Percentiles rank a stretch among this genome's conserved stretches.
Evolutionary conservation across 1,140 invertebrate genomes (phyloP).

Genomic region (Caenorhabditis remanei): DNA sequence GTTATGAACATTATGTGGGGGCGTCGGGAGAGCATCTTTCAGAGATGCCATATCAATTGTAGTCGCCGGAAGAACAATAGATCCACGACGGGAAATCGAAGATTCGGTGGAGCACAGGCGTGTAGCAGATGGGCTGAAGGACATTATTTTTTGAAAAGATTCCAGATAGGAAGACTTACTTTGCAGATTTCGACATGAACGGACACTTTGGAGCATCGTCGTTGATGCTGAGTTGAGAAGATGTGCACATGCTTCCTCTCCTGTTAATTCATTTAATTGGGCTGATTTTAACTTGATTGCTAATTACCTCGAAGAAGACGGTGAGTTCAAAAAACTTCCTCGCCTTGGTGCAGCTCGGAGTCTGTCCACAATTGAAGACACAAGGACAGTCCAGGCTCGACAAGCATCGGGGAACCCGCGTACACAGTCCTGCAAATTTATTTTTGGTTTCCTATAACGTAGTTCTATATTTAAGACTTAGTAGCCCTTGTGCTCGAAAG

Average conservation of each 20-base stretch:
- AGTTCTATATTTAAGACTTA: too few species aligned
- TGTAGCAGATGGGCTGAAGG: neutral
- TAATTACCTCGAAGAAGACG: constrained; percentile 14
- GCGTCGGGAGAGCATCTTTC: constrained; percentile 43
- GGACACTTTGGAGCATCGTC: constrained; percentile 27
- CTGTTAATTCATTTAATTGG: neutral
- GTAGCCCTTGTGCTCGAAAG: neutral
- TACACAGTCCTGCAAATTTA: constrained; percentile 69
- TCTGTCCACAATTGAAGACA: constrained; percentile 73
- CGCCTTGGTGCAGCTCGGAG: constrained; percentile 69
- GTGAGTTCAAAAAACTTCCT: constrained; percentile 45
- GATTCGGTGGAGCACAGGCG: constrained; percentile 6
- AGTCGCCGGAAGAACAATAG: constrained; percentile 25
- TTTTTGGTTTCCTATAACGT: neutral
- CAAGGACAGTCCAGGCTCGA: constrained; percentile 71
- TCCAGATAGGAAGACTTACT: too few species aligned
- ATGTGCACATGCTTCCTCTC: constrained; percentile 30
- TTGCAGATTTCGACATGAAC: constrained; percentile 36
- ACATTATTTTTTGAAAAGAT: too few species aligned
- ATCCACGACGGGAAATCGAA: constrained; percentile 16
- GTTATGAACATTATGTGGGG: constrained; percentile 37
- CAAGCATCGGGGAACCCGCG: constrained; percentile 73
- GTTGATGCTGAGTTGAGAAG: constrained; percentile 30
- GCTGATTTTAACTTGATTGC: neutral
- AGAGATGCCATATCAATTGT: constrained; percentile 34